Percentiles rank a stretch among this genome's conserved stretches.
These are phyloP conservation scores for Laticauda colubrina DNA, from an alignment of 2,113 vertebrate genomes.

Conservation along the genomic window DNA sequence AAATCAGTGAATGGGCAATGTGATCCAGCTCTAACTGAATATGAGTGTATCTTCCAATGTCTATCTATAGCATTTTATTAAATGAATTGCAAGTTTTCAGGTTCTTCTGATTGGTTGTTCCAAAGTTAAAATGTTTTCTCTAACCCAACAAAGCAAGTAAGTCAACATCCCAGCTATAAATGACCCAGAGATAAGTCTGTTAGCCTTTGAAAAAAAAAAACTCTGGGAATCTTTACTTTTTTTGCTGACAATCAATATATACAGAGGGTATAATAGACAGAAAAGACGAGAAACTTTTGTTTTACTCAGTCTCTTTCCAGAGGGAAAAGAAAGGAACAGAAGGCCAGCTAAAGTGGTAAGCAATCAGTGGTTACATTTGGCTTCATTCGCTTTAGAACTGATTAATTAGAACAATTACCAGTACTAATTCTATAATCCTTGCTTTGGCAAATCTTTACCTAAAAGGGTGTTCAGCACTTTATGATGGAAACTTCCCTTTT, in stretches of 20 bases:
- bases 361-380: neutral
- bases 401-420: neutral
- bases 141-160: conserved; percentile 25
- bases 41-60: neutral
- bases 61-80: neutral
- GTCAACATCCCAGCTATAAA: conserved; percentile 45
- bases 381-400: conserved; percentile 10
- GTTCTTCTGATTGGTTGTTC: neutral
- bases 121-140: conserved; percentile 13
- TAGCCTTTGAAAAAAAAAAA: conserved; percentile 51
- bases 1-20: neutral
- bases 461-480: conserved; percentile 18
- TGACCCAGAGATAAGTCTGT: conserved; percentile 56
- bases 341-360: conserved; percentile 58
- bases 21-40: neutral
- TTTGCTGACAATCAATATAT: conserved; percentile 46
- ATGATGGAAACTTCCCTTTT: conserved; percentile 1
- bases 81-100: neutral
- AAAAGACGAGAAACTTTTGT: conserved; percentile 29
- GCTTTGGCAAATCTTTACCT: conserved; percentile 20
- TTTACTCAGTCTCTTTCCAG: conserved; percentile 29
- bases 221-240: conserved; percentile 52
- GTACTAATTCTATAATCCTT: neutral
- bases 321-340: conserved; percentile 20
- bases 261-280: conserved; percentile 49